Percentiles rank a stretch among this genome's conserved stretches.
Conservation (phyloP, 2,797 vertebrate genomes). For the Clamator glandarius region DNA sequence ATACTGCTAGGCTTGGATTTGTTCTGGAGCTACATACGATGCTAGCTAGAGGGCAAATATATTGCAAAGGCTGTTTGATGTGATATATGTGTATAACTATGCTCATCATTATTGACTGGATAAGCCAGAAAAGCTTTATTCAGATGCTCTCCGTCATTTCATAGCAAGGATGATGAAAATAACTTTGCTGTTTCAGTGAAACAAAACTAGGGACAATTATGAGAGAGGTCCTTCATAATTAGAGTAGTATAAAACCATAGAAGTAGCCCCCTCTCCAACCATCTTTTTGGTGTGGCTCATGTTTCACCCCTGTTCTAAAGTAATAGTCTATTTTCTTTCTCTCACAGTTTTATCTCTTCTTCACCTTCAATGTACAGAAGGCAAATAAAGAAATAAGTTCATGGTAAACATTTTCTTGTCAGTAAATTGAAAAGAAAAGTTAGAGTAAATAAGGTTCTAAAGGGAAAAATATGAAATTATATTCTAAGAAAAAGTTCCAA, state of each 20-base stretch:
- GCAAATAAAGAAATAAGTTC: background rate
- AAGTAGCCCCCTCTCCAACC: background rate
- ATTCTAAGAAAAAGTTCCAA: background rate
- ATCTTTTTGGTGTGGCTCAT: background rate
- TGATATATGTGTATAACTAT: background rate
- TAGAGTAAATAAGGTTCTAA: background rate
- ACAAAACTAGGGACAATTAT: background rate
- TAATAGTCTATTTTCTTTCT: background rate
- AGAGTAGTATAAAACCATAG: background rate
- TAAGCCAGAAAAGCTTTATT: background rate
- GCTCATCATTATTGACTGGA: background rate
- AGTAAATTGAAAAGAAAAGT: slow-evolving; percentile 9
- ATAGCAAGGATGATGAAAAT: background rate
- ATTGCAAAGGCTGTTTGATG: background rate
- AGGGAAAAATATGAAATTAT: background rate
- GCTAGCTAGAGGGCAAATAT: background rate
- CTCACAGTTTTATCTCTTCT: background rate
- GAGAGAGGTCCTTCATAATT: background rate
- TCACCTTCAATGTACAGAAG: background rate
- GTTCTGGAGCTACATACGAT: background rate
- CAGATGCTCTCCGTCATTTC: background rate
- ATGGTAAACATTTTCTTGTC: background rate
- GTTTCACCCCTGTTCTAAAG: background rate
- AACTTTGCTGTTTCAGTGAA: background rate
- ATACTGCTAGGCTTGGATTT: background rate